Conservation (phyloP, 2,113 vertebrate species). For the Edolisoma coerulescens region DNA sequence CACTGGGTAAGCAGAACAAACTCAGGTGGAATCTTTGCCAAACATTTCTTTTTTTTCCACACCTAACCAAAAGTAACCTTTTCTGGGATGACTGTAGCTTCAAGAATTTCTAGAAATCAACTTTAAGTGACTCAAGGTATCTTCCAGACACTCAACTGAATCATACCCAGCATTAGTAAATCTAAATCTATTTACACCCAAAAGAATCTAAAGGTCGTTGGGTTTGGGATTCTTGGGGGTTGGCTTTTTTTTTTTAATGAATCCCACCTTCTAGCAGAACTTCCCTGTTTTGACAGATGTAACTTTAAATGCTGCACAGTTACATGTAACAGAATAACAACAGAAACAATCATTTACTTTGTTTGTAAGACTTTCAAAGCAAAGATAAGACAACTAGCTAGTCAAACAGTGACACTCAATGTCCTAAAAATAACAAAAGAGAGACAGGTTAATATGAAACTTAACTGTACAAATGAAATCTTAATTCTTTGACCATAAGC, state of each 20-base stretch:
- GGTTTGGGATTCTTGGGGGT: neutral
- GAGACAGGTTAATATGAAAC: neutral
- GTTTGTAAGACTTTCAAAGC: neutral
- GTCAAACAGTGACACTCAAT: neutral
- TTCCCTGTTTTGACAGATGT: neutral
- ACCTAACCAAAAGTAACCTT: neutral
- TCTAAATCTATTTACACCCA: neutral
- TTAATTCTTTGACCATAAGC: neutral
- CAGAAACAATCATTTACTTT: neutral
- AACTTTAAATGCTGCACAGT: neutral
- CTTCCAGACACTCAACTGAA: neutral
- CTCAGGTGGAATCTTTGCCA: neutral
- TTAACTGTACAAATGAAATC: neutral
- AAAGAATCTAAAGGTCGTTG: neutral
- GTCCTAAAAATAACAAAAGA: neutral
- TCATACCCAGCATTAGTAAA: neutral
- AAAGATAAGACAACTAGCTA: neutral
- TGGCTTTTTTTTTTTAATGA: neutral
- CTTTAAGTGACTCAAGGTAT: neutral
- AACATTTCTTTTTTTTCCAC: neutral
- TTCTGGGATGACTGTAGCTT: neutral
- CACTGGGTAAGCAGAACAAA: neutral
- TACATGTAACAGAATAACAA: neutral
- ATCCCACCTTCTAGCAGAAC: neutral
- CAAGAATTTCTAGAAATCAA: neutral